These are phyloP conservation scores for Ploceus nigricollis DNA, from an alignment of 2,113 vertebrate species.

Conservation along the genomic window DNA sequence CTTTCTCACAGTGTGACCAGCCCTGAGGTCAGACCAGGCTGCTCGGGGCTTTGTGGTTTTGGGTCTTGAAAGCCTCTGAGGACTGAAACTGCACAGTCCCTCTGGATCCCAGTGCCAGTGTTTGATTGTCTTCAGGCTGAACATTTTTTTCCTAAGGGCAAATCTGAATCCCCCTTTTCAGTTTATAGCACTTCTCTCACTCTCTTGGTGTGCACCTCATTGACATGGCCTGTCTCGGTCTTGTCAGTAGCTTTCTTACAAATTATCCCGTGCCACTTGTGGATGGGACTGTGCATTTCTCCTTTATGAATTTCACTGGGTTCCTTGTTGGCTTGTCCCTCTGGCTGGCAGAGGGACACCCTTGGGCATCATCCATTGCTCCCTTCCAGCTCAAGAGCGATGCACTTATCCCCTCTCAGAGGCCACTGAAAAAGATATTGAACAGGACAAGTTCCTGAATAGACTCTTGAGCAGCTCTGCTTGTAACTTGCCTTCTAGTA, in stretches of 20 bases:
- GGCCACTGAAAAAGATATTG: not conserved
- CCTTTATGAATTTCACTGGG: not conserved
- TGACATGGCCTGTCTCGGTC: not conserved
- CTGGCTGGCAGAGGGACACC: not conserved
- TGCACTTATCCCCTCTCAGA: not conserved
- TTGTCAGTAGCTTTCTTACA: not conserved
- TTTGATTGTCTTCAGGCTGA: not conserved
- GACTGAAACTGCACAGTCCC: too few species aligned
- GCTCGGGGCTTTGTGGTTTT: not conserved
- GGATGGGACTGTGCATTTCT: not conserved
- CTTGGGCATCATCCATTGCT: not conserved
- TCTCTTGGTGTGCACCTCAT: fast-evolving
- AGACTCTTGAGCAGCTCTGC: not conserved
- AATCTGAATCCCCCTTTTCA: not conserved
- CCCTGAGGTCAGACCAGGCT: not conserved
- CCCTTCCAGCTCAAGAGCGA: not conserved
- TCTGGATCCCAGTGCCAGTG: not conserved
- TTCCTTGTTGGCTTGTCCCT: not conserved
- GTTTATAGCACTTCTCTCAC: not conserved
- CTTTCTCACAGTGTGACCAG: not conserved
- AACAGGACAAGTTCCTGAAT: not conserved
- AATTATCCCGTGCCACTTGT: not conserved
- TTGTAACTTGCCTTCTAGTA: not conserved
- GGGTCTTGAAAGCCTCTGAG: not conserved
- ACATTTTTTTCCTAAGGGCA: fast-evolving